Evolutionary conservation across 2,888 invertebrate genomes (phyloP).

Genomic region (Cerastis rubricosa): DNA sequence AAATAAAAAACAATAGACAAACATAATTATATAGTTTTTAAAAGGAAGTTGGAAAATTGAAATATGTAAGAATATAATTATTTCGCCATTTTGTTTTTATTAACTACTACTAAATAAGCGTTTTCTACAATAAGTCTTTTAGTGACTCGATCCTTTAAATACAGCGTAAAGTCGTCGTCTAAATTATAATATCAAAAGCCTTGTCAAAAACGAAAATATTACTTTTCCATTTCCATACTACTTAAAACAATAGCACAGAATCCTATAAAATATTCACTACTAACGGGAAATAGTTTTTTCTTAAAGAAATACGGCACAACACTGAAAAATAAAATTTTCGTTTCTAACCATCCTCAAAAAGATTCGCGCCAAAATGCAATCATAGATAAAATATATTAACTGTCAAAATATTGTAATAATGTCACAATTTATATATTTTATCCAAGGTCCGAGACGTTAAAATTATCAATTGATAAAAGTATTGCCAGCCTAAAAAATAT

Average conservation of each 20-base stretch:
- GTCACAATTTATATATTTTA: slow-evolving; percentile 36
- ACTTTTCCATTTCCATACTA: slow-evolving; percentile 12
- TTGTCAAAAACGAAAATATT: slow-evolving; percentile 43
- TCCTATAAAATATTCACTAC: slow-evolving; percentile 30
- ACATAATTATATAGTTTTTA: background rate
- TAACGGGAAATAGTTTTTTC: slow-evolving; percentile 16
- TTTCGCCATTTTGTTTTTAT: slow-evolving; percentile 50
- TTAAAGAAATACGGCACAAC: slow-evolving; percentile 30
- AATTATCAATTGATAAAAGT: slow-evolving; percentile 19
- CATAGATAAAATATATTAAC: slow-evolving; percentile 51
- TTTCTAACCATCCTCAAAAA: slow-evolving; percentile 39
- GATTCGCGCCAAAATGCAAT: slow-evolving; percentile 32
- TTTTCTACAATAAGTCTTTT: slow-evolving; percentile 65
- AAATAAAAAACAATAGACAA: slow-evolving; percentile 17
- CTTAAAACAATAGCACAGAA: slow-evolving; percentile 30
- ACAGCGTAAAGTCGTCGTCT: slow-evolving; percentile 75
- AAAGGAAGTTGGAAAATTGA: background rate
- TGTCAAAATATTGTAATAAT: slow-evolving; percentile 35
- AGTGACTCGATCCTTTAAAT: slow-evolving; percentile 76
- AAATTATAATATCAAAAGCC: slow-evolving; percentile 13
- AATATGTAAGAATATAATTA: slow-evolving; percentile 10
- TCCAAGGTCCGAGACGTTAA: slow-evolving; percentile 18
- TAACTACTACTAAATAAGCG: slow-evolving; percentile 67
- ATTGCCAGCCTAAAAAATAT: slow-evolving; percentile 26
- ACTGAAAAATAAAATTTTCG: slow-evolving; percentile 34